A percentile compares a stretch with the other conserved stretches of the same genome.
phyloP scores from a whole-genome alignment of 2,113 vertebrate species.

The Carassius auratus region DNA sequence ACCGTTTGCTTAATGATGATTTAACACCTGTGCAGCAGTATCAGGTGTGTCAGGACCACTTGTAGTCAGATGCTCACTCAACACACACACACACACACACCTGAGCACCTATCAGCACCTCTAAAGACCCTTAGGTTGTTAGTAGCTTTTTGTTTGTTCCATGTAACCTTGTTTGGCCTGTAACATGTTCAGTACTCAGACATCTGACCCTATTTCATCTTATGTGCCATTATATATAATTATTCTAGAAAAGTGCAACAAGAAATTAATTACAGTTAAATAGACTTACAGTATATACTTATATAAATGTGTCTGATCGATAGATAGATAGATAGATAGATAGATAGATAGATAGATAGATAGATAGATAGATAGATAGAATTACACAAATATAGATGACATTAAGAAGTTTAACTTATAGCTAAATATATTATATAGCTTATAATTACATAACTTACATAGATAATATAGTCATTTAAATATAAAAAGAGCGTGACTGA shows the following conservation, averaged over 20 bases:
- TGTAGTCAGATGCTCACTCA: background rate
- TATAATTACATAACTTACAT: too few species aligned
- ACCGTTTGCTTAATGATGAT: constrained; percentile 59
- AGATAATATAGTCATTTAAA: too few species aligned
- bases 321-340: too few species aligned
- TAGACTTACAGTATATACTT: background rate
- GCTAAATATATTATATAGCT: too few species aligned
- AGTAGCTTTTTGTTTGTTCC: background rate
- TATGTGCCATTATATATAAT: background rate
- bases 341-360: too few species aligned
- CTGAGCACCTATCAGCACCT: background rate
- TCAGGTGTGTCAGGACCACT: constrained; percentile 53
- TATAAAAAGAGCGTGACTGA: background rate
- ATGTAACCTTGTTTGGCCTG: background rate
- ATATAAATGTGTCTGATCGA: too few species aligned
- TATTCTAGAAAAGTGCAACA: background rate
- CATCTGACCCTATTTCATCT: background rate
- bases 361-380: too few species aligned
- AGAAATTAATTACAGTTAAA: background rate
- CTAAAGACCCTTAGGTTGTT: constrained; percentile 3
- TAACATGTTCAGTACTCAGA: constrained; percentile 7
- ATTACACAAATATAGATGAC: too few species aligned
- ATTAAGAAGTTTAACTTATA: too few species aligned
- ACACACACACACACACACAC: constrained; percentile 5
- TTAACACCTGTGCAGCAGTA: constrained; percentile 63